Percentiles rank a stretch among this genome's conserved stretches.
Conservation (phyloP, 2,888 invertebrate genomes). For the Tupiocoris notatus region DNA sequence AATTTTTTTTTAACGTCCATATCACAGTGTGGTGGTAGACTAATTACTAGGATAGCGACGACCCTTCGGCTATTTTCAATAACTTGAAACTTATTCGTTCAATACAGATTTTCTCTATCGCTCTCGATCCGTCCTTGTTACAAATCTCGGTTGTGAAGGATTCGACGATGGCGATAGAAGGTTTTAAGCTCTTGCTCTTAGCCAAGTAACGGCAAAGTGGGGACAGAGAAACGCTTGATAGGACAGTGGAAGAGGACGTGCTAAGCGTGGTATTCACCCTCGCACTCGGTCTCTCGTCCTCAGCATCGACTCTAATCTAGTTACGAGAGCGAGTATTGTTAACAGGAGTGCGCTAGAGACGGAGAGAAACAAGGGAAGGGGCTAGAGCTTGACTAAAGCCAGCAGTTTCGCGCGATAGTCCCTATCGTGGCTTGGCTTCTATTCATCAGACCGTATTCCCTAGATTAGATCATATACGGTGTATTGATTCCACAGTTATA, state of each 20-base stretch:
- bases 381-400: neutral
- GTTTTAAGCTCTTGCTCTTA: constrained; percentile 21
- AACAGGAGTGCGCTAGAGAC: constrained; percentile 15
- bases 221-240: neutral
- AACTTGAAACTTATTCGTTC: no score
- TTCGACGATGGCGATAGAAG: constrained; percentile 9
- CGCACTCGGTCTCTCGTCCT: neutral
- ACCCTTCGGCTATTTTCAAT: no score
- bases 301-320: constrained; percentile 36
- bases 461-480: constrained; percentile 42
- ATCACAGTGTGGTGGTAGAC: no score
- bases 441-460: constrained; percentile 41
- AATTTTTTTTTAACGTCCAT: no score
- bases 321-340: constrained; percentile 40
- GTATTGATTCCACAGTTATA: constrained; percentile 41
- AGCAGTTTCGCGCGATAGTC: neutral
- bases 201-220: constrained; percentile 1
- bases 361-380: constrained; percentile 21
- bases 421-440: constrained; percentile 28
- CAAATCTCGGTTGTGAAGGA: no score
- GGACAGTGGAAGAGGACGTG: neutral
- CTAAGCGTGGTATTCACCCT: constrained; percentile 12
- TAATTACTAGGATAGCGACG: no score
- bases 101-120: no score
- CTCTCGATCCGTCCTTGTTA: no score